Conservation (phyloP, 2,888 invertebrate genomes). For the Leptothorax acervorum region DNA sequence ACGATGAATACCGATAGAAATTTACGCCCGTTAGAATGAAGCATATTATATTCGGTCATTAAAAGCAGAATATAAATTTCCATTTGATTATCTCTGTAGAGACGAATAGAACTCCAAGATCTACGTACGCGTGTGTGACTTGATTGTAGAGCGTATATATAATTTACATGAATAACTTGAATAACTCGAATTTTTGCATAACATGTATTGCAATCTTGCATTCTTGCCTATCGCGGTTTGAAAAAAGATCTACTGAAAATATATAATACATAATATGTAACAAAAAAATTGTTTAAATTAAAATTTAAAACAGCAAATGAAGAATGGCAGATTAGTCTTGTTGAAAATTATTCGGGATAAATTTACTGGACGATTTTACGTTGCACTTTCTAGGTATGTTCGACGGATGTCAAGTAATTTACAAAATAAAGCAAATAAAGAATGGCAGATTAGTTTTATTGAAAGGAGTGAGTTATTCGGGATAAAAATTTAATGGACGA, state of each 20-base stretch:
- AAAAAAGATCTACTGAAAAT: not conserved
- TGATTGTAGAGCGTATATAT: not conserved
- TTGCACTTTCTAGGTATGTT: not conserved
- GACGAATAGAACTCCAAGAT: not conserved
- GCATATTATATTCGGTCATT: conserved; percentile 6
- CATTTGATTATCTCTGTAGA: not conserved
- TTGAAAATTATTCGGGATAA: conserved; percentile 18
- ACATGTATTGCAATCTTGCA: not conserved
- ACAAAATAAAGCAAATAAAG: not conserved
- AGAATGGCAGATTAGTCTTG: not conserved
- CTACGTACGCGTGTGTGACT: too few relatives aligned
- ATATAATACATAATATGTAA: not conserved
- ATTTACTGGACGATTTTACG: not conserved
- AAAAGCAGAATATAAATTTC: not conserved
- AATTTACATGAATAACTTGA: not conserved
- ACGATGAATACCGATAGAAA: conserved; percentile 37
- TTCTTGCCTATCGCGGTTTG: not conserved
- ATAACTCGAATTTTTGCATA: not conserved
- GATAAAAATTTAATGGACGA: conserved; percentile 1
- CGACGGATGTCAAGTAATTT: not conserved
- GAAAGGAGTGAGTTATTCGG: not conserved
- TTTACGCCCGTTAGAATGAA: conserved; percentile 24
- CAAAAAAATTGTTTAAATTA: not conserved
- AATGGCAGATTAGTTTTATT: not conserved
- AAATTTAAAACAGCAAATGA: not conserved